These are phyloP conservation scores for Drosophila ustulata DNA, from an alignment of 2,888 invertebrate species.

Conservation along the genomic window DNA sequence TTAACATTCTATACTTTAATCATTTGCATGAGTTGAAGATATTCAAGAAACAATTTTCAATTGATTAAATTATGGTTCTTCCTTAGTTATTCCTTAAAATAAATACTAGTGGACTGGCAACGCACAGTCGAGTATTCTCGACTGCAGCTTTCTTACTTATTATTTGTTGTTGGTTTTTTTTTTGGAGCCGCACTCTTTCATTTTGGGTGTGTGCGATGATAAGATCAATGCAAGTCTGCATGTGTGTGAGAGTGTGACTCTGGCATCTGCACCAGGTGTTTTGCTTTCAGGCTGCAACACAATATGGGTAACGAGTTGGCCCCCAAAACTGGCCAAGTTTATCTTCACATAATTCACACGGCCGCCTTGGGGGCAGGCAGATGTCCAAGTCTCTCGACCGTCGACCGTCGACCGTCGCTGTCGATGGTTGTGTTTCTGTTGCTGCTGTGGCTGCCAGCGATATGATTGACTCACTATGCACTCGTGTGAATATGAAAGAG, in stretches of 20 bases:
- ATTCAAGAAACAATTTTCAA: too few species aligned
- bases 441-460: constrained; percentile 33
- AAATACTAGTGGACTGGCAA: too few species aligned
- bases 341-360: constrained; percentile 78
- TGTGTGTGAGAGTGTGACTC: constrained; percentile 31
- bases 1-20: too few species aligned
- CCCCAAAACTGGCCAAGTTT: constrained; percentile 68
- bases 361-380: constrained; percentile 43
- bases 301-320: constrained; percentile 75
- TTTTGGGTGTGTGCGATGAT: constrained; percentile 74
- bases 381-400: constrained; percentile 16
- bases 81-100: too few species aligned
- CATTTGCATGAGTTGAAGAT: too few species aligned
- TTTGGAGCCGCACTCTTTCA: constrained; percentile 58
- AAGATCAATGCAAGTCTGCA: constrained; percentile 66
- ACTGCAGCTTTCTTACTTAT: background rate
- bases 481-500: constrained; percentile 59
- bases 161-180: constrained; percentile 6
- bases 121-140: background rate
- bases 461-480: constrained; percentile 66
- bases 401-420: constrained; percentile 10
- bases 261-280: constrained; percentile 79
- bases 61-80: too few species aligned
- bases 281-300: constrained; percentile 64
- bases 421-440: constrained; percentile 12